Base-by-base conservation (phyloP, 2,113 vertebrate genomes). In the Motacilla tschutschensis region DNA sequence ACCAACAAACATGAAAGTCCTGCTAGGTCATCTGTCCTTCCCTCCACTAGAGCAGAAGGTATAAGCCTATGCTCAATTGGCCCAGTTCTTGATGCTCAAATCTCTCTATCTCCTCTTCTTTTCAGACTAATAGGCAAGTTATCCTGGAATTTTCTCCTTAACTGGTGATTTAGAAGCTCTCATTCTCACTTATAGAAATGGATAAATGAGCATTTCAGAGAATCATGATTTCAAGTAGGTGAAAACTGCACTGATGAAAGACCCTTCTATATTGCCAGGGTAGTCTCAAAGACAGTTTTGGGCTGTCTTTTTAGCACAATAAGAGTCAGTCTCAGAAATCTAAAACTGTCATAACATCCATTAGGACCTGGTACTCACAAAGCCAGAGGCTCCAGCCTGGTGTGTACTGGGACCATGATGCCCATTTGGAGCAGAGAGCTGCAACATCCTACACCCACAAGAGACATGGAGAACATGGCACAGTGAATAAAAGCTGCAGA, bases 381-480 rank as follows among this genome's bases (percentile, higher is more conserved):
- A 87, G 17, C 8, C 62, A 29, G 38, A 72, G 28, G 22, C 4
- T 5, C 9, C 55, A 58, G 28, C 21, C 20, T 69, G 17, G 10
- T 3, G 10, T 0, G 1, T 5, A 3, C 25, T 6, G n/a, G 15
- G 40, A 19, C 16, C 25, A 7, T 5, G 29, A 50, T 17, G 20
- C 17, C 20, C 0, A 0, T 3, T 78, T 19, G 14, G 54, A 67
- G 54, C 7, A 47, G 5, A 12, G 63, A 86, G 44, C 6, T 67
- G 43, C 57, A 65, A 14, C 26, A 43, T 53, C 64, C 41, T 20
- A 4, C 31, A 47, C 19, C 31, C 14, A 6, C 0, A 9, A 9
- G 3, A 44, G 38, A 33, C 10, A 9, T 1, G 5, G 31, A 36
- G 29, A 92, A 40, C 13, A 14, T 2, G 2, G 8, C 24, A 41